Evolutionary conservation across 2,797 vertebrate species (phyloP).

Genomic region (Leuciscus waleckii): DNA sequence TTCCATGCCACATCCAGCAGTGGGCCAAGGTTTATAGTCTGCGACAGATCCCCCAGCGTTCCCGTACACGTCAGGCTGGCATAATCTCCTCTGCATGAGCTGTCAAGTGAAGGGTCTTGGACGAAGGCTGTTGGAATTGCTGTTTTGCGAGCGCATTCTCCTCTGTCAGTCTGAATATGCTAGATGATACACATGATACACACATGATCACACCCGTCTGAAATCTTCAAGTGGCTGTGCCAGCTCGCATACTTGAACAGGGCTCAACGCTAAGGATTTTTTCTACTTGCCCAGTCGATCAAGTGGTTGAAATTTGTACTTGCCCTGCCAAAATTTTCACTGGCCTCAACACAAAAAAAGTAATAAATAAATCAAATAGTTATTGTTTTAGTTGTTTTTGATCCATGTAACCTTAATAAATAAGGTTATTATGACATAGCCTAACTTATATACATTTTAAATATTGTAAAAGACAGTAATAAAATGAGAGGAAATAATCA

Average conservation of each 20-base stretch:
- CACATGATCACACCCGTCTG: background rate
- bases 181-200: background rate
- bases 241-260: background rate
- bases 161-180: background rate
- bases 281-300: too few relatives aligned
- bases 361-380: too few relatives aligned
- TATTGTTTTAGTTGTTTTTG: too few relatives aligned
- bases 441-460: too few relatives aligned
- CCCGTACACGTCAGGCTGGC: slow-evolving; percentile 60
- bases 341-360: too few relatives aligned
- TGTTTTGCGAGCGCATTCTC: slow-evolving; percentile 8
- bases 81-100: slow-evolving; percentile 59
- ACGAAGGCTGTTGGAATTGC: slow-evolving; percentile 40
- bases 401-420: too few relatives aligned
- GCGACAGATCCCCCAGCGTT: slow-evolving; percentile 53
- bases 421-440: too few relatives aligned
- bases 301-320: too few relatives aligned
- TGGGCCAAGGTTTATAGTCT: slow-evolving; percentile 53
- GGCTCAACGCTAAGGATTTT: too few relatives aligned
- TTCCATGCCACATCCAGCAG: slow-evolving; percentile 50
- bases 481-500: too few relatives aligned
- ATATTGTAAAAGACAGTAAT: too few relatives aligned
- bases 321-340: too few relatives aligned
- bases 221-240: background rate
- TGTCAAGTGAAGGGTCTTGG: slow-evolving; percentile 57